Evolutionary conservation across 2,888 invertebrate genomes (phyloP).

Genomic region (Ennomos erosarius): DNA sequence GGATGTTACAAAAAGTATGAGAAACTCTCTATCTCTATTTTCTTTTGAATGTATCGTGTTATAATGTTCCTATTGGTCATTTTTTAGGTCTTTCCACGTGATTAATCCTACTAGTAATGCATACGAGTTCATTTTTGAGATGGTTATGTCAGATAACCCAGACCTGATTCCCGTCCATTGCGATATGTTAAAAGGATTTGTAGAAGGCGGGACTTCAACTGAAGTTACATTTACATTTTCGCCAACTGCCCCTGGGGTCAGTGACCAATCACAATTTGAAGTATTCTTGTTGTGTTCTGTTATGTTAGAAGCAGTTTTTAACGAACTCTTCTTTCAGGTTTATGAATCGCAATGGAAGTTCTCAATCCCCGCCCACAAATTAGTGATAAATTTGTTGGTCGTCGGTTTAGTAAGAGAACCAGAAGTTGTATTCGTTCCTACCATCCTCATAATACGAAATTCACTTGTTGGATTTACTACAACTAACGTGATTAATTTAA

Average conservation of each 20-base stretch:
- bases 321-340: conserved; percentile 49
- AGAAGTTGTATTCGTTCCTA: conserved; percentile 84
- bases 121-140: conserved; percentile 86
- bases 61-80: too few species aligned
- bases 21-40: background rate
- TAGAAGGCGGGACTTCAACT: conserved; percentile 85
- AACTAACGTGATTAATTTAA: conserved; percentile 70
- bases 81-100: conserved; percentile 85
- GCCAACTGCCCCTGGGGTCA: conserved; percentile 85
- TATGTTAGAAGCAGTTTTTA: background rate
- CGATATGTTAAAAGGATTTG: conserved; percentile 83
- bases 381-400: conserved; percentile 85
- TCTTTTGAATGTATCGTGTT: background rate
- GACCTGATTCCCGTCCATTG: conserved; percentile 86
- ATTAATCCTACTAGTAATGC: conserved; percentile 87
- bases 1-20: conserved; percentile 82
- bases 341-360: conserved; percentile 89
- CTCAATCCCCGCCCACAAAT: conserved; percentile 82
- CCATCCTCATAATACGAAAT: conserved; percentile 85
- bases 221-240: conserved; percentile 87
- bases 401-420: conserved; percentile 88
- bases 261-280: conserved; percentile 5
- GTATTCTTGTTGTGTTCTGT: background rate
- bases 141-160: conserved; percentile 73
- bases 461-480: conserved; percentile 85